phyloP scores from a whole-genome alignment of 2,797 vertebrate genomes.

The Pangasius sanitwongsei region DNA sequence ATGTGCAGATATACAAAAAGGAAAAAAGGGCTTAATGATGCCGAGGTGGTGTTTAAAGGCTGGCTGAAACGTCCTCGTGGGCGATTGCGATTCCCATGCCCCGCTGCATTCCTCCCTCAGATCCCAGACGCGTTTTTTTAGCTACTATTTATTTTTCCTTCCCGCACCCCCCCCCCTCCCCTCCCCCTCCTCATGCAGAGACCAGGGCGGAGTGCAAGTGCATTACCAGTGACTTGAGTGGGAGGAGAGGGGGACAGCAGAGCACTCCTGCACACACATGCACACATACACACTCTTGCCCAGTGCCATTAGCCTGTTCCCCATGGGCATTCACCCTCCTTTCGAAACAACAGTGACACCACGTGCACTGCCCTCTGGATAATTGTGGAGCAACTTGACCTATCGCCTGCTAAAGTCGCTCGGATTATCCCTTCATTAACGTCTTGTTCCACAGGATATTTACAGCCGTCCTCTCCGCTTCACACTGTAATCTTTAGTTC shows the following conservation, averaged over 20 bases:
- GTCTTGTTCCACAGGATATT: conserved; percentile 1
- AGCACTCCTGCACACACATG: conserved; percentile 70
- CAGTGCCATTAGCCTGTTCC: conserved; percentile 50
- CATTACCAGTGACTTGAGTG: conserved; percentile 86
- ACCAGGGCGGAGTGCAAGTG: conserved; percentile 86
- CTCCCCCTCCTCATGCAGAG: conserved; percentile 70
- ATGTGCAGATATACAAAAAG: conserved; percentile 45
- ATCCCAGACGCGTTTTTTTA: conserved; percentile 79
- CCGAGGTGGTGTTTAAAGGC: conserved; percentile 82
- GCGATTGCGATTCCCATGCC: conserved; percentile 88
- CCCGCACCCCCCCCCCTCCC: conserved; percentile 64
- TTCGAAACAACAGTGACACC: conserved; percentile 75
- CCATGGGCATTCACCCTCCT: conserved; percentile 53
- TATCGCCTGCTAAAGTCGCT: conserved; percentile 32
- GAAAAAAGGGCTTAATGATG: conserved; percentile 54
- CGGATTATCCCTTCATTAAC: conserved; percentile 31
- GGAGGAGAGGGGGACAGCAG: conserved; percentile 74
- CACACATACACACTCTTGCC: conserved; percentile 38
- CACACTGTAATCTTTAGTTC: not conserved
- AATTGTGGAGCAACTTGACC: conserved; percentile 50
- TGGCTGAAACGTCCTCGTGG: conserved; percentile 81
- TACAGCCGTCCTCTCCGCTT: not conserved
- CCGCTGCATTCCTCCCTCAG: conserved; percentile 83
- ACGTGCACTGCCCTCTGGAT: conserved; percentile 66
- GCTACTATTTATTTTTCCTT: conserved; percentile 74